Evolutionary conservation across 2,113 vertebrate species (phyloP), one percentile per base, ranked within the genome.

Genomic region (Riparia riparia): DNA sequence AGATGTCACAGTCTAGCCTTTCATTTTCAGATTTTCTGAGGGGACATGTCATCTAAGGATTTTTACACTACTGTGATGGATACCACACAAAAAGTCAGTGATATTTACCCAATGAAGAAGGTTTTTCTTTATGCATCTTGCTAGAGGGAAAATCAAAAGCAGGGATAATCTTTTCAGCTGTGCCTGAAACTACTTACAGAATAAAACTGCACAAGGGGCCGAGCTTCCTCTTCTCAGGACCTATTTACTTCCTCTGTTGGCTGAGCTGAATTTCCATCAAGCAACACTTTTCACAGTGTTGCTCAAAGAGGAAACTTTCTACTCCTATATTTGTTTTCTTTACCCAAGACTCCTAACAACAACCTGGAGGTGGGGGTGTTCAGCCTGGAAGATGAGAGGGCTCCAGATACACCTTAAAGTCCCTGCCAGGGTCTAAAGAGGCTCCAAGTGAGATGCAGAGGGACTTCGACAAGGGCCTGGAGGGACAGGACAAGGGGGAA

Each of bases 31-130:
- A 32, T 89, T 49, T 49, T 26, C 28, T 72, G 17, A 65, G 29
- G 29, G 37, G 37, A 86, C 54, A 39, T 1, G 2, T 37, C 45
- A 69, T 9, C 37, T 61, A 8, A 34, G 20, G 22, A 53, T 9
- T 85, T 49, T n/a, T 31, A 63, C 7, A 51, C 13, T 47, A 13
- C 16, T 39, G 21, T 3, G 51, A 82, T 29, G 16, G 41, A 34
- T 21, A 61, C 24, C 28, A 16, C n/a, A 39, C 0, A 0, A 81
- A 92, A 63, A 60, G 26, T 39, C 34, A 2, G 25, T 7, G 13
- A 2, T 54, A 13, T 29, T 29, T 73, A 56, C 53, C 19, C 13
- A 2, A 39, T 10, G 41, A 92, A 82, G 37, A 74, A 78, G 44
- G 41, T 24, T 88, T 47, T 66, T 56, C 42, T 72, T 77, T 41